Conservation (phyloP, 2,113 vertebrate genomes). For the Podarcis raffonei region DNA sequence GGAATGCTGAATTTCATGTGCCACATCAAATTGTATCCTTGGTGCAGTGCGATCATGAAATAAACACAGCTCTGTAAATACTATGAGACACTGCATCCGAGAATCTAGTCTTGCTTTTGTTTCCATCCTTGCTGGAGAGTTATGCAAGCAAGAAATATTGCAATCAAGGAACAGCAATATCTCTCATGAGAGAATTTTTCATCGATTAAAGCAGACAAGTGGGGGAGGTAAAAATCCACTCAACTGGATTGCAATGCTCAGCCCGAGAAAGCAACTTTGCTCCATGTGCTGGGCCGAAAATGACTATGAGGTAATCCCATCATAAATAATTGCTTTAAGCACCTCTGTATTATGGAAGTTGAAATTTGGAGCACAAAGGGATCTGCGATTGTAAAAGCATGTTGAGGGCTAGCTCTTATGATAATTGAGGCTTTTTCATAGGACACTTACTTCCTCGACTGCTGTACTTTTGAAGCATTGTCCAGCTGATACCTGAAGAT, state of each 20-base stretch:
- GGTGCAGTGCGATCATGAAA: neutral
- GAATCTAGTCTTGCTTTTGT: neutral
- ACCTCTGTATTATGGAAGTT: constrained; percentile 32
- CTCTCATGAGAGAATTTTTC: constrained; percentile 42
- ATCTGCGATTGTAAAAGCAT: constrained; percentile 64
- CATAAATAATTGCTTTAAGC: constrained; percentile 77
- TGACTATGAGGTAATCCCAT: constrained; percentile 74
- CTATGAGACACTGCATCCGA: neutral
- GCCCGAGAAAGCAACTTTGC: constrained; percentile 57
- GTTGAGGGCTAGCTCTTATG: constrained; percentile 68
- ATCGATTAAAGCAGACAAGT: constrained; percentile 55
- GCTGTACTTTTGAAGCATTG: constrained; percentile 57
- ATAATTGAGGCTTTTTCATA: constrained; percentile 71
- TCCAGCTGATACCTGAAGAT: constrained; percentile 66
- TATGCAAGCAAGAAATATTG: neutral
- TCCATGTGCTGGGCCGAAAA: constrained; percentile 57
- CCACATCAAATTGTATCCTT: neutral
- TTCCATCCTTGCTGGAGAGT: constrained; percentile 2
- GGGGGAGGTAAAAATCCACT: constrained; percentile 24
- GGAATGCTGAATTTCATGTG: neutral
- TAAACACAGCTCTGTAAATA: neutral
- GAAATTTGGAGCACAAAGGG: constrained; percentile 59
- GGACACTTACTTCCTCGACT: constrained; percentile 57
- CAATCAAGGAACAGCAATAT: constrained; percentile 4
- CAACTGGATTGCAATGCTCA: constrained; percentile 44